phyloP scores from a whole-genome alignment of 2,113 vertebrate genomes.

The Macquaria ambigua region DNA sequence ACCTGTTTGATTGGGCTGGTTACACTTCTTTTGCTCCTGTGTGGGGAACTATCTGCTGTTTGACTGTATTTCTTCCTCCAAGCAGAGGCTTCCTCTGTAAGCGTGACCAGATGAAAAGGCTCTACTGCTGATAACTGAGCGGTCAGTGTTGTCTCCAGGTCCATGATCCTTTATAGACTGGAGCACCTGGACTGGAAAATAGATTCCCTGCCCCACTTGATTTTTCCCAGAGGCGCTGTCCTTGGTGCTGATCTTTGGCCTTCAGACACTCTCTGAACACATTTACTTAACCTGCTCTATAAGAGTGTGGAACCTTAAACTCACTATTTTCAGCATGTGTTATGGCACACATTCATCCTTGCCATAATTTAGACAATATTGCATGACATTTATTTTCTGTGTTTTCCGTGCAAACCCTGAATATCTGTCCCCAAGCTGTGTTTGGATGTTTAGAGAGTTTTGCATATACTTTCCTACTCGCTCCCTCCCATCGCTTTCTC shows the following conservation, averaged over 20 bases:
- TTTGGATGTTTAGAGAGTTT: neutral
- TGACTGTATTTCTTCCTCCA: slow-evolving; percentile 2
- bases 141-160: slow-evolving; percentile 14
- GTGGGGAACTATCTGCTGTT: neutral
- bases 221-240: slow-evolving; percentile 27
- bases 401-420: neutral
- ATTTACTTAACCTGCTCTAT: neutral
- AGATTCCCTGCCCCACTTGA: slow-evolving; percentile 13
- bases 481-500: neutral
- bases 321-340: neutral
- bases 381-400: neutral
- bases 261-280: neutral
- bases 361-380: neutral
- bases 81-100: slow-evolving; percentile 7
- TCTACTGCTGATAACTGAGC: slow-evolving; percentile 31
- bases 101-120: slow-evolving; percentile 18
- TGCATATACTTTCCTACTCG: neutral
- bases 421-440: neutral
- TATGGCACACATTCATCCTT: neutral
- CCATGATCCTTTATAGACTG: slow-evolving; percentile 15
- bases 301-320: neutral
- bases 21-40: slow-evolving; percentile 9
- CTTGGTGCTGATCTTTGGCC: slow-evolving; percentile 28
- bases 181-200: slow-evolving; percentile 32
- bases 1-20: slow-evolving; percentile 4